These are phyloP conservation scores for Choristoneura rosaceana DNA, from an alignment of 2,888 invertebrate genomes.

Conservation along the genomic window DNA sequence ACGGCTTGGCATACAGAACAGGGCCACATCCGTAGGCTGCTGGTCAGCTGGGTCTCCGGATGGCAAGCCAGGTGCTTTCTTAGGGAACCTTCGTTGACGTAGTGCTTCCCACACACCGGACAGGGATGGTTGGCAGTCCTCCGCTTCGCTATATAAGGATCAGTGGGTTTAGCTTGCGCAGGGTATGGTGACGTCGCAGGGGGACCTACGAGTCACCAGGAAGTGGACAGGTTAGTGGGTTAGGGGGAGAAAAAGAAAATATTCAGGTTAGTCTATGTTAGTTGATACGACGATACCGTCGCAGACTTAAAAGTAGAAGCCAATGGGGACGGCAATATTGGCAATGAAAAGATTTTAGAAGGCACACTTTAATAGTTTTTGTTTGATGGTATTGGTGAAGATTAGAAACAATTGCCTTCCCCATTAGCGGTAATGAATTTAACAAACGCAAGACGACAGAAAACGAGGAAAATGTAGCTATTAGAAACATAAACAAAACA, in stretches of 20 bases:
- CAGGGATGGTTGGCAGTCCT: conserved; percentile 97
- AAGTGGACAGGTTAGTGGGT: conserved; percentile 79
- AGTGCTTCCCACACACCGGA: conserved; percentile 97
- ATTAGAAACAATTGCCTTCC: conserved; percentile 53
- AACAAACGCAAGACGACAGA: conserved; percentile 66
- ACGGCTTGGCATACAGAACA: conserved; percentile 98
- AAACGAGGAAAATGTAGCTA: conserved; percentile 75
- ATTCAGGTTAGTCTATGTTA: conserved; percentile 75
- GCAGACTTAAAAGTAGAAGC: conserved; percentile 24
- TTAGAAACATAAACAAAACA: conserved; percentile 81
- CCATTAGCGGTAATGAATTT: conserved; percentile 65
- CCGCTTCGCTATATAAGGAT: conserved; percentile 96
- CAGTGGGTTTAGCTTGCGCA: conserved; percentile 86
- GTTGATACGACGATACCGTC: conserved; percentile 44
- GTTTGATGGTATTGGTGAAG: conserved; percentile 45
- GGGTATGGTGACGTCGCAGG: conserved; percentile 87
- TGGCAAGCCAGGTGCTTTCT: conserved; percentile 97
- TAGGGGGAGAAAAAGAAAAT: conserved; percentile 67
- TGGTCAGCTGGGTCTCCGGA: conserved; percentile 95
- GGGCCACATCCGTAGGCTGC: conserved; percentile 97
- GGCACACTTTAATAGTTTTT: not conserved
- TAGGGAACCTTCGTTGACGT: conserved; percentile 96
- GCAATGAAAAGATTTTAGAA: too few species aligned
- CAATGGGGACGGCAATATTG: conserved; percentile 4
- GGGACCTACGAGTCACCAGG: conserved; percentile 85